Base-by-base conservation (phyloP, 1,140 invertebrate species). In the Heliconius melpomene region DNA sequence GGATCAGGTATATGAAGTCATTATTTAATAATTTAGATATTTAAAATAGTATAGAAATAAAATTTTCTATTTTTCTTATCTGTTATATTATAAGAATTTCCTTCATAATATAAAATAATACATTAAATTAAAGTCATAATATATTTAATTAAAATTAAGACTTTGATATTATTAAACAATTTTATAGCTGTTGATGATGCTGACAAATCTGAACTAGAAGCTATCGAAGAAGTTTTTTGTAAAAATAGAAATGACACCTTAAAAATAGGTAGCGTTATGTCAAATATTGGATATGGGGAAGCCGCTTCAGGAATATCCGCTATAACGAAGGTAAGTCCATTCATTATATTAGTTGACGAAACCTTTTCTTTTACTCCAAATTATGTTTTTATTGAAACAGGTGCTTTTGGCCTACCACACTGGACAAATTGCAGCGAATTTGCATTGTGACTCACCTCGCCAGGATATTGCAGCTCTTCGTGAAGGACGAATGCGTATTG, bases 221-320 rank as follows among this genome's bases (percentile, higher is more conserved):
- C 86, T 20, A 82, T 94, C 6, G 88, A 88, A 11, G 79, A 87
- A 20, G 86, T 93, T 11, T 94, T 91, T 74, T 93, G 90, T 57
- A 92, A 85, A 32, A 90, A 94, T 26, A 89, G 96, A 60, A 85
- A 88, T 23, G 76, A 87, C 11, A 95, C 96, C 36, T 92, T 97
- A 3, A 86, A 96, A 2, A 96, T 97, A 80, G 97, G 97, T 3
- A 97, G 97, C 11, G 95, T 97, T 1, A 97, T 97, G 85, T 96
- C 96, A 3, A 97, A 97, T 89, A 96, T 97, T 95, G 97, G 97
- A 0, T 97, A 97, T 83, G 93, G 95, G 11, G 97, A 97, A 88
- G 95, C 96, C 52, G 95, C 96, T 13, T 96, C 96, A 85, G 95
- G 95, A 75, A 84, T 96, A 7, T 94, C 95, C 73, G 92, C 95